Conservation (phyloP, 2,797 vertebrate species). For the Novumbra hubbsi region DNA sequence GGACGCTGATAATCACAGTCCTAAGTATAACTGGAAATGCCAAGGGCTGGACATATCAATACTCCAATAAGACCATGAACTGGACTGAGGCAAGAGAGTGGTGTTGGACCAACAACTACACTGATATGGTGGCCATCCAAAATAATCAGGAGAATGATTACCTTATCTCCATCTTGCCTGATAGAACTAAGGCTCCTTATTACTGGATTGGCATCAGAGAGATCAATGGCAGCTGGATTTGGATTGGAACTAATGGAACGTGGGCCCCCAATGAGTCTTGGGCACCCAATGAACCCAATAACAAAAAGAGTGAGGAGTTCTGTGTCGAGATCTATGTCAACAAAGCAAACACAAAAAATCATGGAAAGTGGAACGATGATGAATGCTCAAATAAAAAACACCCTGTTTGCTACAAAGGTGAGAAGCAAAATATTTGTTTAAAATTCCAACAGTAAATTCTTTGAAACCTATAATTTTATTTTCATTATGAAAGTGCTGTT, state of each 20-base stretch:
- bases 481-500: background rate
- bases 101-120: conserved; percentile 41
- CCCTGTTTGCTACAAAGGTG: conserved; percentile 69
- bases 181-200: conserved; percentile 28
- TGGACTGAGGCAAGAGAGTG: conserved; percentile 59
- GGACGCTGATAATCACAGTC: conserved; percentile 40
- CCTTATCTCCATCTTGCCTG: conserved; percentile 58
- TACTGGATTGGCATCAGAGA: conserved; percentile 81
- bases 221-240: conserved; percentile 65
- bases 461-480: background rate
- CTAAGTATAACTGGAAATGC: conserved; percentile 47
- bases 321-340: conserved; percentile 75
- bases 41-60: conserved; percentile 65
- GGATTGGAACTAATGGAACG: conserved; percentile 71
- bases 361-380: conserved; percentile 78
- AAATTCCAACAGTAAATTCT: background rate
- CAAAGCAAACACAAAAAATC: accelerated
- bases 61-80: conserved; percentile 19
- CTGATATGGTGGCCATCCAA: conserved; percentile 71
- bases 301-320: conserved; percentile 56
- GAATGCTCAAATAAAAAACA: conserved; percentile 33
- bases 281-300: conserved; percentile 71
- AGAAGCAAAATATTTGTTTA: background rate
- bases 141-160: conserved; percentile 62
- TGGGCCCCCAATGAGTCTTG: conserved; percentile 62